Conservation (phyloP, 2,888 invertebrate species). For the Suillia variegata region DNA sequence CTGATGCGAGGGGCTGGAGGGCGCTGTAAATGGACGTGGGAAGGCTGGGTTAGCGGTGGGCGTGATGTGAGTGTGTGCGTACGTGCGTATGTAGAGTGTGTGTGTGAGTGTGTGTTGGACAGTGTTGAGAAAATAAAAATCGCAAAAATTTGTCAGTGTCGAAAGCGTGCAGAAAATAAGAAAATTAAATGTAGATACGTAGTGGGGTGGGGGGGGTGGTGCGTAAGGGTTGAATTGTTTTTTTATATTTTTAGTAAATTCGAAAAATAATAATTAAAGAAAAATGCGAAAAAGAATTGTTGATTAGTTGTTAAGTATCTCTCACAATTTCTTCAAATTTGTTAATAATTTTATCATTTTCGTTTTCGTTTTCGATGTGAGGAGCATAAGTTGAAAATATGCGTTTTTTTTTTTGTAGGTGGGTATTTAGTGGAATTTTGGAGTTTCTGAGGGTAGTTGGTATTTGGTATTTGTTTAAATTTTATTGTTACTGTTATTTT, state of each 20-base stretch:
- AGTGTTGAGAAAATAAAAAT: background rate
- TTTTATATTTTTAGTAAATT: too few relatives aligned
- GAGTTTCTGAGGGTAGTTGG: background rate
- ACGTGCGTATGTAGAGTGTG: background rate
- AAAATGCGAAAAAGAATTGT: too few relatives aligned
- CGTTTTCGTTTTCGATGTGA: background rate
- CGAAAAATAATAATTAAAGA: too few relatives aligned
- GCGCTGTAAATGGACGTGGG: constrained; percentile 67
- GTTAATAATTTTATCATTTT: too few relatives aligned
- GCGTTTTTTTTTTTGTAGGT: background rate
- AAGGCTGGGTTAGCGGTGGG: constrained; percentile 34
- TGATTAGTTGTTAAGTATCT: background rate
- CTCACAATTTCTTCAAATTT: too few relatives aligned
- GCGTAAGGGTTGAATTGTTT: too few relatives aligned
- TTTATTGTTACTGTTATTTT: too few relatives aligned
- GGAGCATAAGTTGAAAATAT: constrained; percentile 3
- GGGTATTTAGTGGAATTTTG: background rate
- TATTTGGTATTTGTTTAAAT: too few relatives aligned
- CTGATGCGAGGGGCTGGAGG: constrained; percentile 90
- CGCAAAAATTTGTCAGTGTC: background rate
- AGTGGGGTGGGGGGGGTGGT: too few relatives aligned
- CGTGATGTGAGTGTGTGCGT: background rate
- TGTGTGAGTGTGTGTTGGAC: background rate
- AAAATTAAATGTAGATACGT: background rate
- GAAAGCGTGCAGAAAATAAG: background rate